Evolutionary conservation across 2,113 vertebrate species (phyloP), one percentile per base, ranked within the genome.

Genomic region (Benthochromis sp.): DNA sequence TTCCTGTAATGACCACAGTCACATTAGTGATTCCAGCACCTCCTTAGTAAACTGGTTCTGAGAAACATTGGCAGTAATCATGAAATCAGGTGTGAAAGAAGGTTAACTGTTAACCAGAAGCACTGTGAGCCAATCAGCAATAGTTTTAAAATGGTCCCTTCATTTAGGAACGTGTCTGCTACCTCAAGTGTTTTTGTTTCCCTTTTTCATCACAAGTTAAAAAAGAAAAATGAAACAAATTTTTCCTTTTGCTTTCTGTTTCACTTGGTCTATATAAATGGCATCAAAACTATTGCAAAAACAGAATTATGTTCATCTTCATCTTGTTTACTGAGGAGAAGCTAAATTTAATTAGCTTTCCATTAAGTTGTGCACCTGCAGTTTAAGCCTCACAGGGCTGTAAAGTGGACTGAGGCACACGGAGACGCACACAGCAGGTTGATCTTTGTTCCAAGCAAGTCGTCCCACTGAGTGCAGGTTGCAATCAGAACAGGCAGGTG

Each of bases 61-160:
- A 73, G 57, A 73, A 86, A 85, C 86, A 21, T 21, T 88, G 61
- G 76, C 52, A 40, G 61, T 34, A 52, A 88, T 59, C 85, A 57
- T 86, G 85, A 92, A 92, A 93, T 90, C 54, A 7, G 71, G 81
- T 82, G 36, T 82, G 81, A 82, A 82, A 61, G 13, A 45, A 89
- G 79, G 92, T 95, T 94, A 94, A 94, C 79, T 69, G 86, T 94
- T 95, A 92, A 94, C 90, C 76, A 92, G 89, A n/a, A 47, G 36
- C 24, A 11, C 4, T 1, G 16, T 45, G 16, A 11, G 63, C 76
- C 55, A 19, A 61, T 87, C 40, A 55, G 61, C 5, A 50, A 29
- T 14, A 1, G 16, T 14, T 89, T 73, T 47, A 4, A 80, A 24
- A 63, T 16, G 4, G 24, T 71, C n/a, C 11, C 6, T 36, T 52